phyloP scores from a whole-genome alignment of 2,797 vertebrate species.

The Muscicapa striata region DNA sequence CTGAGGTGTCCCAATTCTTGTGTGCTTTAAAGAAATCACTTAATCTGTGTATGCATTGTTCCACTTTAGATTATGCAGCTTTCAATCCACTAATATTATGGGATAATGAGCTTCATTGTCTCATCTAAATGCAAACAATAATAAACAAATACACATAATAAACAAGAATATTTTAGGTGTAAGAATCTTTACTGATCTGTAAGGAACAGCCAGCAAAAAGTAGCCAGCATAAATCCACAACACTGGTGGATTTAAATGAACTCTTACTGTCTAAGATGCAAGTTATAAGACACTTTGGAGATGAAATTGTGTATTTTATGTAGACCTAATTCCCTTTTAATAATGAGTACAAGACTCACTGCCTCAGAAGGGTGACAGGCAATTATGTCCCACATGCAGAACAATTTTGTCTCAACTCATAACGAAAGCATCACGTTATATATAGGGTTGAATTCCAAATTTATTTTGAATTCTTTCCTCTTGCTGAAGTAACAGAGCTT shows the following conservation, averaged over 20 bases:
- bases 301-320: background rate
- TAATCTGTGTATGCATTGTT: background rate
- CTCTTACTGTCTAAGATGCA: background rate
- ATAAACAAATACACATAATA: background rate
- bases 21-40: background rate
- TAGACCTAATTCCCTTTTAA: background rate
- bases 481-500: background rate
- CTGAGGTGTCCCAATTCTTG: background rate
- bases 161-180: background rate
- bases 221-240: background rate
- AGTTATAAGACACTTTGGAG: background rate
- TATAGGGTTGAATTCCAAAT: background rate
- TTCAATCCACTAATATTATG: background rate
- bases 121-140: background rate
- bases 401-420: background rate
- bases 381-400: background rate
- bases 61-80: background rate
- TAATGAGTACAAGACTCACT: background rate
- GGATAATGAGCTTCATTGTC: background rate
- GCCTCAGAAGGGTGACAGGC: background rate
- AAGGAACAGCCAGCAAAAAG: background rate
- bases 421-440: background rate
- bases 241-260: background rate
- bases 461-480: background rate
- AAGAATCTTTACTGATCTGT: background rate